These are phyloP conservation scores for Thaumetopoea pityocampa DNA, from an alignment of 1,140 invertebrate species.

Conservation along the genomic window DNA sequence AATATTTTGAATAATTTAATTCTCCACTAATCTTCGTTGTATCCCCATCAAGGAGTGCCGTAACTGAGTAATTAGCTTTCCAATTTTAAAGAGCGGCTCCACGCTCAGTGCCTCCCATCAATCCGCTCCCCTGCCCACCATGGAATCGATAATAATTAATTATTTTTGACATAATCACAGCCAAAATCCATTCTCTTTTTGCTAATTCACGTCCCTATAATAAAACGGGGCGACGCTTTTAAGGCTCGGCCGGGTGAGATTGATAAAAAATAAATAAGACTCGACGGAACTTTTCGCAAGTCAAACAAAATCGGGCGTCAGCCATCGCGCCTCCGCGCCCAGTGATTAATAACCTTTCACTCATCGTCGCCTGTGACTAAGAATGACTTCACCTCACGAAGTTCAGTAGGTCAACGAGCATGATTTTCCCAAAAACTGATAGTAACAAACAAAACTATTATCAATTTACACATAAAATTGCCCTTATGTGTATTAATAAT, in stretches of 20 bases:
- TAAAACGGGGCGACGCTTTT: slow-evolving; percentile 68
- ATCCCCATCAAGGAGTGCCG: slow-evolving; percentile 34
- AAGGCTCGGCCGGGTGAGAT: slow-evolving; percentile 59
- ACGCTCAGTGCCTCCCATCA: slow-evolving; percentile 54
- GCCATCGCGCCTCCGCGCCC: slow-evolving; percentile 38
- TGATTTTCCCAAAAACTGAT: too few relatives aligned
- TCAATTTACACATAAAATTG: too few relatives aligned
- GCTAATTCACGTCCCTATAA: slow-evolving; percentile 76
- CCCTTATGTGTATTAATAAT: too few relatives aligned
- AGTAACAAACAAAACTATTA: too few relatives aligned
- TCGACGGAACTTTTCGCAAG: slow-evolving; percentile 55
- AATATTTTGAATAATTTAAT: slow-evolving; percentile 18
- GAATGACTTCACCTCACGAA: too few relatives aligned
- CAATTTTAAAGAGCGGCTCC: slow-evolving; percentile 65
- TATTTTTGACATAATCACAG: slow-evolving; percentile 78
- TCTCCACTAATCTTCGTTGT: slow-evolving; percentile 46
- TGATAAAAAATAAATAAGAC: slow-evolving; percentile 75
- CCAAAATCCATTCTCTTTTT: slow-evolving; percentile 77
- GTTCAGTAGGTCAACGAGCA: too few relatives aligned
- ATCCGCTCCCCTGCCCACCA: slow-evolving; percentile 54
- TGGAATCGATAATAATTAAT: slow-evolving; percentile 77
- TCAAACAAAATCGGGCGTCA: slow-evolving; percentile 60
- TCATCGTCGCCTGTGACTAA: slow-evolving; percentile 6
- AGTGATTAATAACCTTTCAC: slow-evolving; percentile 48
- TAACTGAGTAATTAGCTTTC: slow-evolving; percentile 67